Evolutionary conservation across 1,140 invertebrate genomes (phyloP), one percentile per base, ranked within the genome.

Genomic region (Archivesica marissinica): DNA sequence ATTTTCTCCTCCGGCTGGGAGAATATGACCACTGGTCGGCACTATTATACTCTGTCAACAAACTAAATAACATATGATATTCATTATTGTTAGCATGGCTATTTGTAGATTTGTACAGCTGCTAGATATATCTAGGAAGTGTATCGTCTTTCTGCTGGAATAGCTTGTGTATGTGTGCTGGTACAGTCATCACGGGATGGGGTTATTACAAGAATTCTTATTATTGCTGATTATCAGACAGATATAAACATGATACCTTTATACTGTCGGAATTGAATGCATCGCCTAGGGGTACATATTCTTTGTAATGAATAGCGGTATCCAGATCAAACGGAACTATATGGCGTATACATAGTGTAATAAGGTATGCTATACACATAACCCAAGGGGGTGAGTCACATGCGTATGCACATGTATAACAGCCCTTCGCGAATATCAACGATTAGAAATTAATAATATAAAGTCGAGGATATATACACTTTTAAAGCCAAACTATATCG

Each of bases 181-280:
- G 33, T 66, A 66, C 2, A 66, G 33, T 66, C 33, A 38, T 66
- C 61, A 6, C 1, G 38, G 15, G 20, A 41, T 30, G 4, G n/a
- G 15, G 39, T 4, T 38, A 38, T 66, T 66, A 66, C 61, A 66
- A 66, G n/a, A 66, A 38, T 66, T 30, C 23, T 41, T 66, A 61
- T 38, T 38, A 38, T 25, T 38, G 61, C 35, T 66, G 4, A 20
- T 38, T 61, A 61, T 61, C 59, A 9, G 2, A 30, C 59, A 7
- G 59, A 61, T 61, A 61, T 38, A 2, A 66, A 38, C 39, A 35
- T 38, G 35, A 66, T 20, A 30, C 39, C 13, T 66, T 38, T 30
- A 35, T n/a, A 66, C 17, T 66, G 33, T 17, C 38, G n/a, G 39
- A 66, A 66, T 38, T 41, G 23, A 20, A 66, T 38, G 61, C n/a